Evolutionary conservation across 2,888 invertebrate genomes (phyloP), one percentile per base, ranked within the genome.

Genomic region (Rhamphomyia laevipes): DNA sequence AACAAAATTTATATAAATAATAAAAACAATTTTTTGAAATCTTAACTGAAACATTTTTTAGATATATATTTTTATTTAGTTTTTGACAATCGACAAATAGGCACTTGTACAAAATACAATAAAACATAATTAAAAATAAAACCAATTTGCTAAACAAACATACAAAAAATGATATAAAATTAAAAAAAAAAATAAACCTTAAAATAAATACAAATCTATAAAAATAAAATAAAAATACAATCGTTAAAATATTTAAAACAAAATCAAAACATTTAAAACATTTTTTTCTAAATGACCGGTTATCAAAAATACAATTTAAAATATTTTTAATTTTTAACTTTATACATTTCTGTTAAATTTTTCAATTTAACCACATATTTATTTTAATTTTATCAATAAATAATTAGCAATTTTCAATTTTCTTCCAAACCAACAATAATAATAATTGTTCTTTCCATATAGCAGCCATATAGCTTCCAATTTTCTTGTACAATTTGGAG

Each of bases 81-180:
- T 68, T 63, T 68, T 68, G 71, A 71, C 70, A 70, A 70, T 70
- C 70, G 70, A 70, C 70, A 67, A 68, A 69, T 68, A 69, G 68
- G 69, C 68, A 66, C 67, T 66, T 68, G 66, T 68, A 66, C 63
- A 66, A 68, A 61, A 52, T 63, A 55, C 53, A 56, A 55, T 53
- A 55, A 55, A 51, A 56, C 56, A 51, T 52, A 52, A 54, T 52
- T n/a, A n/a, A n/a, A n/a, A n/a, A n/a, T n/a, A n/a, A 45, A 48
- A 50, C 30, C 44, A 41, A 47, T 12, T 23, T 30, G 49, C 40
- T 46, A 52, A 43, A 30, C 3, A 48, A 51, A 31, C 41, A 44
- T 33, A 47, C 30, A 46, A 48, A 48, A 48, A 49, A 51, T n/a
- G n/a, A n/a, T n/a, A n/a, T n/a, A n/a, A 21, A 45, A 43, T 37